Base-by-base conservation (phyloP, 2,888 invertebrate genomes). In the Teleogryllus oceanicus region DNA sequence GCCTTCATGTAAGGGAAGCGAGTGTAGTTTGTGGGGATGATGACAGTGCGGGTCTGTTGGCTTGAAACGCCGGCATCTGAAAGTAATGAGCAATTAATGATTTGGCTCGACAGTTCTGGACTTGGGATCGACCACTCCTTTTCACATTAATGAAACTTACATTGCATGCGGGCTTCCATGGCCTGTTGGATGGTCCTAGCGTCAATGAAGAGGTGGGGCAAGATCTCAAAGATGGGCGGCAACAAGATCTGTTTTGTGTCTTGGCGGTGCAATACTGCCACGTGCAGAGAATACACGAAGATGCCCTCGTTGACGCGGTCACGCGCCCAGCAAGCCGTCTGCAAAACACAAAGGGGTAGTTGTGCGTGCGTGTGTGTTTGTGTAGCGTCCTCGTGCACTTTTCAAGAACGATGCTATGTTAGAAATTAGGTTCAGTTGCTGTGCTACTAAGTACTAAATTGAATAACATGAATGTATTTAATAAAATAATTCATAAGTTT, bases 1-100 rank as follows among this genome's bases (percentile, higher is more conserved):
- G 89, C 86, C 83, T 88, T 88, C 49, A 51, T 50, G 82, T 91
- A 90, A 81, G 89, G 87, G 75, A 49, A 10, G 77, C 89, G 88
- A 16, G 92, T 91, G 84, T 90, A 90, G 86, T 93, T 93, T 83
- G 90, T 90, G 81, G 89, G 89, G 82, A 93, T 89, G 51, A 91
- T 89, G 79, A 92, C 87, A 83, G 88, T 87, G 62, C 90, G 87
- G 37, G 85, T 85, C 79, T 89, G 88, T 49, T 86, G 85, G 18
- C 49, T 84, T 74, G 80, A 78, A 81, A 51, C 78, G 4, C 74
- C 80, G 62, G 62, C 62, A n/a, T n/a, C 62, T 62, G 10, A 37
- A 37, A 37, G 37, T 8, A 37, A 37, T 8, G 37, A 8, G 8
- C 37, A 37, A 5, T 37, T 37, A 37, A 37, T 37, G 8, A 5